Base-by-base conservation (phyloP, 37 sponge, comb jelly and placozoan species). In the Aphrocallistes beatrix region DNA sequence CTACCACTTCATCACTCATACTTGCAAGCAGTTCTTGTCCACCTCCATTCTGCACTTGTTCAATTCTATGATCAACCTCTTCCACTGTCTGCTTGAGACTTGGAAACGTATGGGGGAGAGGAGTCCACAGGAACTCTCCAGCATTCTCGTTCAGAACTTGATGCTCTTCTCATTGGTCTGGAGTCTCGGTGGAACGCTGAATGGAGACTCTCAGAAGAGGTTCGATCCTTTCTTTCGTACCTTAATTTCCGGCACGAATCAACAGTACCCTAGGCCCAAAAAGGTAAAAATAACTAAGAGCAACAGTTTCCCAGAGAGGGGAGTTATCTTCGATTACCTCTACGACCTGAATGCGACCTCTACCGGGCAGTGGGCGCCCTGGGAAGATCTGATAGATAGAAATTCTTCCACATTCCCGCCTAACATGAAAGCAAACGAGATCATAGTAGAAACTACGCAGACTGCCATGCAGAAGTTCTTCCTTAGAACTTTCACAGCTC, bases 221-320 rank as follows among this genome's bases (percentile, higher is more conserved):
- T 98, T 98, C 90, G 96, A 98, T 82, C 88, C 87, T 3, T 98
- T 95, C 91, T 98, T 92, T 82, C 51, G 96, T 36, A 95, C 91
- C 8, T 89, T 98, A 0, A 81, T 95, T 47, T 91, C 92, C 25
- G 99, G 99, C 8, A 92, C 99, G 0, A 86, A 98, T 37, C 85
- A 86, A 21, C 87, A 93, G 1, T 83, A 90, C 84, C 99, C 95
- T 19, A 83, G 88, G 36, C 99, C 99, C 10, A 96, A 96, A 82
- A 39, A 82, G 13, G 82, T 91, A 87, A 98, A 98, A 81, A 88
- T 98, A 28, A 83, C 90, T 32, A 98, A 93, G 94, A 95, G 84
- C 81, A 88, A 88, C 84, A 82, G 92, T 19, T 93, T 96, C 50
- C 96, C 96, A 1, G 96, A 96, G 88, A 88, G 91, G 40, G 92